These are phyloP conservation scores for Cyprinodon tularosa DNA, from an alignment of 2,113 vertebrate species.

Conservation along the genomic window DNA sequence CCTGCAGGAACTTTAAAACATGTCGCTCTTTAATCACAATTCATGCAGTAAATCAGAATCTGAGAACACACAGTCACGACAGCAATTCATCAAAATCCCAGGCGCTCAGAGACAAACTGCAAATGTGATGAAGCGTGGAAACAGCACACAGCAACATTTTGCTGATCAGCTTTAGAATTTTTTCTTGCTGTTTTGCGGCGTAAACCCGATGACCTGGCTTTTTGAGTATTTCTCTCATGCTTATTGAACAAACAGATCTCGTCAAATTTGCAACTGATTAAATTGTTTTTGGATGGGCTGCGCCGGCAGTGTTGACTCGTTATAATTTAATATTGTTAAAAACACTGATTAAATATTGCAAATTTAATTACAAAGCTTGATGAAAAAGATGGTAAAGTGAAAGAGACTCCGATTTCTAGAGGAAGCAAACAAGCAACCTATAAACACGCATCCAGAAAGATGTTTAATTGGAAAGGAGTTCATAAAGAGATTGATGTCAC, in stretches of 20 bases:
- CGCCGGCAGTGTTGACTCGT: constrained; percentile 19
- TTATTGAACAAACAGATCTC: constrained; percentile 27
- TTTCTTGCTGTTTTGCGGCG: constrained; percentile 25
- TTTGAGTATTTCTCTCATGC: constrained; percentile 14
- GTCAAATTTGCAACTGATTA: constrained; percentile 48
- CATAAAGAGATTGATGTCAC: constrained; percentile 17
- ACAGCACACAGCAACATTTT: constrained; percentile 42
- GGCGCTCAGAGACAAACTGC: constrained; percentile 21
- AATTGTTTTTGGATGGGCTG: constrained; percentile 33
- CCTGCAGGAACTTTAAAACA: constrained; percentile 18
- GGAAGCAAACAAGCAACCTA: constrained; percentile 10
- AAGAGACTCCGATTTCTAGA: constrained; percentile 7
- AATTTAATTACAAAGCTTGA: constrained; percentile 37
- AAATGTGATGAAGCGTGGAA: constrained; percentile 43
- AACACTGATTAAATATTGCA: constrained; percentile 38
- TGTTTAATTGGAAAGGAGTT: constrained; percentile 6
- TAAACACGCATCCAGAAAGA: neutral
- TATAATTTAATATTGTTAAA: constrained; percentile 40
- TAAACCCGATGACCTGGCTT: constrained; percentile 59
- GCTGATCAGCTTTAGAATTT: constrained; percentile 33
- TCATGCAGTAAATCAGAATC: constrained; percentile 45
- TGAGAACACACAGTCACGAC: constrained; percentile 16
- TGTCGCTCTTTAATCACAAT: constrained; percentile 43
- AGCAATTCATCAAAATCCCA: constrained; percentile 56
- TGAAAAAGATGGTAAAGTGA: constrained; percentile 28